phyloP scores from a whole-genome alignment of 2,888 invertebrate species.

The Rhagophthalmus giganteus region DNA sequence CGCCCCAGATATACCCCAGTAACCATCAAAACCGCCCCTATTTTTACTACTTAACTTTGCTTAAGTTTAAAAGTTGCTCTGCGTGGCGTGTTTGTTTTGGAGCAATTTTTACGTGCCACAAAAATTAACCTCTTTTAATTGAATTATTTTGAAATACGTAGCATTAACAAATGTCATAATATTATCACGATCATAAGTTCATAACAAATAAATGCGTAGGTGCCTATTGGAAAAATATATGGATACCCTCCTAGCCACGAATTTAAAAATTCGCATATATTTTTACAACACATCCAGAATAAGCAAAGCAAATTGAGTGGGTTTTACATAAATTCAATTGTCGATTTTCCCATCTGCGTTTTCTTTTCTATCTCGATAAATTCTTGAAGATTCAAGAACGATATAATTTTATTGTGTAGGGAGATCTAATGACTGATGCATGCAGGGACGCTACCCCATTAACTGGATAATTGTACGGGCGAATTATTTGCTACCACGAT shows the following conservation, averaged over 20 bases:
- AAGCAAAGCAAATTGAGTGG: too few species aligned
- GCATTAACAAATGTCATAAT: too few species aligned
- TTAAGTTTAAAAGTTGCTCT: conserved; percentile 18
- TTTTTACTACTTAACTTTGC: conserved; percentile 25
- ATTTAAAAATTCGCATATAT: too few species aligned
- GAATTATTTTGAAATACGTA: too few species aligned
- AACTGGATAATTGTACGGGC: conserved; percentile 21
- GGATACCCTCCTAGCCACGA: too few species aligned
- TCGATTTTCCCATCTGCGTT: conserved; percentile 1
- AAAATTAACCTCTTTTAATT: too few species aligned
- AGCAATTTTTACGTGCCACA: neutral
- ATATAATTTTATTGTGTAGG: conserved; percentile 19
- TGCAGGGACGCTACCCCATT: conserved; percentile 24
- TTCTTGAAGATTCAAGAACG: conserved; percentile 8
- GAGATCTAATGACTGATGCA: conserved; percentile 23
- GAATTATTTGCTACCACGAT: too few species aligned
- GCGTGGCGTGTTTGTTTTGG: conserved; percentile 6
- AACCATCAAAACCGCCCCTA: conserved; percentile 26
- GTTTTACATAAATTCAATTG: too few species aligned
- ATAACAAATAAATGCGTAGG: too few species aligned
- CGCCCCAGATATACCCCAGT: conserved; percentile 28
- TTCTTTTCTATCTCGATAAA: conserved; percentile 5
- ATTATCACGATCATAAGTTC: too few species aligned
- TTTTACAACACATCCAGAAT: too few species aligned
- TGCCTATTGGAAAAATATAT: too few species aligned